Evolutionary conservation across 2,113 vertebrate genomes (phyloP).

Genomic region (Brachyhypopomus gauderio): DNA sequence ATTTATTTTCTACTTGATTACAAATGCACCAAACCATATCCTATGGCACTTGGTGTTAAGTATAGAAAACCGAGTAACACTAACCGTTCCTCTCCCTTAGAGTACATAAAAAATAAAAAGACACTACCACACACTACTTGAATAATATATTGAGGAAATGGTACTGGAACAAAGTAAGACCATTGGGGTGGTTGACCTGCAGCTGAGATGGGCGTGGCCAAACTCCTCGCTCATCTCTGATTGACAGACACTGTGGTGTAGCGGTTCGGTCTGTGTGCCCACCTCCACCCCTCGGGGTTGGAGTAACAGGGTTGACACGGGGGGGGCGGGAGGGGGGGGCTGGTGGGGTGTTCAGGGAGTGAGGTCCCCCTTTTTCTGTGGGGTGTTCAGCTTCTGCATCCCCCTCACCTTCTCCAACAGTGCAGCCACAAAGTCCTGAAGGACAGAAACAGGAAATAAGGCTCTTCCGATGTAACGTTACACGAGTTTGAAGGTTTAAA

Average conservation of each 20-base stretch:
- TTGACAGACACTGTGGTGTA: slow-evolving; percentile 47
- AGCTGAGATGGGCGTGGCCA: slow-evolving; percentile 53
- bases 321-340: slow-evolving; percentile 41
- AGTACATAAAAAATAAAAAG: slow-evolving; percentile 45
- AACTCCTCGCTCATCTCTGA: slow-evolving; percentile 43
- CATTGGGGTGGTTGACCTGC: slow-evolving; percentile 52
- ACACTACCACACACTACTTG: slow-evolving; percentile 53
- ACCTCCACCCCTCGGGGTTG: slow-evolving; percentile 35
- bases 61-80: slow-evolving; percentile 38
- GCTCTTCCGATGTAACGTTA: background rate
- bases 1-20: slow-evolving; percentile 49
- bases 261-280: slow-evolving; percentile 40
- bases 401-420: slow-evolving; percentile 81
- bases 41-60: slow-evolving; percentile 46
- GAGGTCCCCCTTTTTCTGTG: slow-evolving; percentile 76
- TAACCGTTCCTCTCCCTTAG: slow-evolving; percentile 40
- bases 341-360: slow-evolving; percentile 41
- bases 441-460: background rate
- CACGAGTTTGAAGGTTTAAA: too few species aligned
- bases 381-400: slow-evolving; percentile 82
- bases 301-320: slow-evolving; percentile 34
- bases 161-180: slow-evolving; percentile 52
- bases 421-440: slow-evolving; percentile 76
- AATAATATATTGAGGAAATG: slow-evolving; percentile 49
- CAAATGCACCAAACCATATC: slow-evolving; percentile 45